phyloP scores from a whole-genome alignment of 2,797 vertebrate genomes.

The Bradypodion pumilum region DNA sequence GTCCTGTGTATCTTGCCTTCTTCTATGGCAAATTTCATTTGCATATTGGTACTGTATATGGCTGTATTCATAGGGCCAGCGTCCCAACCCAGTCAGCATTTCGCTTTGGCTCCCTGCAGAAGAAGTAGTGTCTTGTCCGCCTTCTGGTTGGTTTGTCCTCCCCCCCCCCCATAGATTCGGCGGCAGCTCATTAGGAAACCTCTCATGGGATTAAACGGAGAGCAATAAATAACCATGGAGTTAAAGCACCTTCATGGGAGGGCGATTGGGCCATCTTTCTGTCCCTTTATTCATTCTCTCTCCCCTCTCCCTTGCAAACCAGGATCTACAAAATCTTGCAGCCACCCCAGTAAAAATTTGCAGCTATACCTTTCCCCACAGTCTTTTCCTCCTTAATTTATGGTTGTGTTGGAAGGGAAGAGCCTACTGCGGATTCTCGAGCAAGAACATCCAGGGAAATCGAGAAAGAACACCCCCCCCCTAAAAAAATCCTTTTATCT shows the following conservation, averaged over 20 bases:
- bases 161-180: not conserved
- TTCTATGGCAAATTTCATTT: not conserved
- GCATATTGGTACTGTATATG: not conserved
- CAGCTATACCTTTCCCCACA: not conserved
- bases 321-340: too few relatives aligned
- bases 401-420: too few relatives aligned
- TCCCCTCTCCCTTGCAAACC: not conserved
- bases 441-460: too few relatives aligned
- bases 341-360: not conserved
- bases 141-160: not conserved
- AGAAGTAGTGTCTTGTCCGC: not conserved
- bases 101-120: not conserved
- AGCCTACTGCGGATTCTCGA: too few relatives aligned
- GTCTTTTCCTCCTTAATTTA: not conserved
- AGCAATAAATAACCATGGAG: not conserved
- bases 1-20: too few relatives aligned
- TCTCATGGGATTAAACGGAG: not conserved
- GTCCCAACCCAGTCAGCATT: not conserved
- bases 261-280: not conserved
- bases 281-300: too few relatives aligned
- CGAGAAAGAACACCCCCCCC: too few relatives aligned
- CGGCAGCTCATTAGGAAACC: not conserved
- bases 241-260: not conserved
- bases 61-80: not conserved
- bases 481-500: too few relatives aligned